These are phyloP conservation scores for Hofmannophila pseudospretella DNA, from an alignment of 2,888 invertebrate genomes.

Conservation along the genomic window DNA sequence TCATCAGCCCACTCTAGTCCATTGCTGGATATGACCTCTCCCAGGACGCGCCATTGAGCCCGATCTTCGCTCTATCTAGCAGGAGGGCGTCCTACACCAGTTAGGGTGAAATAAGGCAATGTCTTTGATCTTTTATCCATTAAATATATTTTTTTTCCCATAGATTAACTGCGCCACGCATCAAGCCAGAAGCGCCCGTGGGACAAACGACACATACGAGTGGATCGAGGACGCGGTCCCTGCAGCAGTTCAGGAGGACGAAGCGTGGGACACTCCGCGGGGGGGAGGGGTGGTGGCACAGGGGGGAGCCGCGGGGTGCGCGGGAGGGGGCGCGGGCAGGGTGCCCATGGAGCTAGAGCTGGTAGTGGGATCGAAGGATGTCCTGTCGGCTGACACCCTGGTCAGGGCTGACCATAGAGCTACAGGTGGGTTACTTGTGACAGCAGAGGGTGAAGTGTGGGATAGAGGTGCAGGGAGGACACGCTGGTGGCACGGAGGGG, in stretches of 20 bases:
- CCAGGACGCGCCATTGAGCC: too few relatives aligned
- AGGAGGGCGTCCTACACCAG: too few relatives aligned
- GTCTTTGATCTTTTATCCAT: too few relatives aligned
- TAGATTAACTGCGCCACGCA: conserved; percentile 40
- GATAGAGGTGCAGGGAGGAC: too few relatives aligned
- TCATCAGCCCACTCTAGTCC: too few relatives aligned
- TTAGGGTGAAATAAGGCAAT: too few relatives aligned
- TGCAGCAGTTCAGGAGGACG: conserved; percentile 28
- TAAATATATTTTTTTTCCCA: not conserved
- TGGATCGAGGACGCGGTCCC: conserved; percentile 26
- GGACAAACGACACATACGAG: conserved; percentile 40
- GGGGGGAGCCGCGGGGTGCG: conserved; percentile 35
- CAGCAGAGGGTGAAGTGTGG: too few relatives aligned
- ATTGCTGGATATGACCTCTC: too few relatives aligned
- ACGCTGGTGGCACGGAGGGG: too few relatives aligned
- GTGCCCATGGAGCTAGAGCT: conserved; percentile 59
- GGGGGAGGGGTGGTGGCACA: conserved; percentile 32
- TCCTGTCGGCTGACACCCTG: conserved; percentile 80
- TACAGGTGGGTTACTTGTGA: conserved; percentile 31
- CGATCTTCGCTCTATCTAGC: too few relatives aligned
- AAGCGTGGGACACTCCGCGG: conserved; percentile 20
- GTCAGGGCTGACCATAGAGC: conserved; percentile 77
- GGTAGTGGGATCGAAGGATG: conserved; percentile 65
- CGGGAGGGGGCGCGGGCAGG: conserved; percentile 24
- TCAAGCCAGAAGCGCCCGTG: conserved; percentile 36